Conservation (phyloP, 23 tunicate genomes). For the Trididemnum nubilum region DNA sequence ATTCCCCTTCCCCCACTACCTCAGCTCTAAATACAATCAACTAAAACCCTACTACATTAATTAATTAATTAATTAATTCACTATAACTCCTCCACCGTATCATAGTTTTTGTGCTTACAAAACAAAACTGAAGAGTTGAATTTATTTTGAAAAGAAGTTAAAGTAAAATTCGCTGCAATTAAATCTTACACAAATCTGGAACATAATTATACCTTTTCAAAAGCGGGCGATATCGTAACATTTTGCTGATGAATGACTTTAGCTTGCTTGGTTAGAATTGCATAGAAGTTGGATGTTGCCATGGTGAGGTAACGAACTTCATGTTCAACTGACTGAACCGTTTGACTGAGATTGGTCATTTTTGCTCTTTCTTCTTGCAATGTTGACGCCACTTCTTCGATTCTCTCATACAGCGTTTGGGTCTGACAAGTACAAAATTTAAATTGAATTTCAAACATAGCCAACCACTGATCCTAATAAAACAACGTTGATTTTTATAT, state of each 20-base stretch:
- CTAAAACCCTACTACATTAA: too few relatives aligned
- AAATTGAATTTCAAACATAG: background rate
- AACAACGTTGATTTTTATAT: too few relatives aligned
- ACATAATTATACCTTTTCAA: too few relatives aligned
- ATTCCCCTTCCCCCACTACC: too few relatives aligned
- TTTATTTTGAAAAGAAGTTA: too few relatives aligned
- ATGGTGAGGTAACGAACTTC: conserved; percentile 59
- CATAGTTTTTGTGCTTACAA: too few relatives aligned
- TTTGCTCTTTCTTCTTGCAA: conserved; percentile 48
- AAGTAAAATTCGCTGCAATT: too few relatives aligned
- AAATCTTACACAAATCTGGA: too few relatives aligned
- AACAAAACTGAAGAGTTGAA: too few relatives aligned
- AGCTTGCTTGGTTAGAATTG: conserved; percentile 58
- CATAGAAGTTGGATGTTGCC: conserved; percentile 57
- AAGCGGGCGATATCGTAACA: conserved; percentile 34
- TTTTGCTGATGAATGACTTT: conserved; percentile 63
- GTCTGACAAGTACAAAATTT: background rate
- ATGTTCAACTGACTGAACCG: conserved; percentile 33
- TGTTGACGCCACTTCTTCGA: conserved; percentile 45
- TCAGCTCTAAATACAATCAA: too few relatives aligned
- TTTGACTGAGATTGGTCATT: conserved; percentile 49
- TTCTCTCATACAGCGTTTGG: conserved; percentile 26
- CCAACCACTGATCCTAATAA: background rate
- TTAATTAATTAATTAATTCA: too few relatives aligned
- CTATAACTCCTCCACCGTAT: too few relatives aligned